Evolutionary conservation across 2,888 invertebrate genomes (phyloP).

Genomic region (Fragum whitleyi): DNA sequence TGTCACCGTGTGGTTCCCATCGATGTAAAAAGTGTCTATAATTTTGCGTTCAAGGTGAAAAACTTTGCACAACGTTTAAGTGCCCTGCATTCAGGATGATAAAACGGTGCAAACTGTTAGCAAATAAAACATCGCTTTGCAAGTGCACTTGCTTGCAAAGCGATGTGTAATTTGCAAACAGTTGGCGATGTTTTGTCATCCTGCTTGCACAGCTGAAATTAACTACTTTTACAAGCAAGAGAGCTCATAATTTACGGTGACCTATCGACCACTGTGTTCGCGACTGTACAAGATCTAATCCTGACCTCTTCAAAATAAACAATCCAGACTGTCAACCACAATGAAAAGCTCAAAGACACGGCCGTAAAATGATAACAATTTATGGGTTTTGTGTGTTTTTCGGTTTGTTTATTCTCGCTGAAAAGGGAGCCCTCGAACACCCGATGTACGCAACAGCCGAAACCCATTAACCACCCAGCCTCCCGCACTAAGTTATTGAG

Average conservation of each 20-base stretch:
- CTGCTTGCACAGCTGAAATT: too few species aligned
- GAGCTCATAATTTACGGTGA: not conserved
- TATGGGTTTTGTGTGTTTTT: conserved; percentile 26
- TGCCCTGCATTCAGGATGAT: too few species aligned
- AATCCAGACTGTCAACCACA: conserved; percentile 26
- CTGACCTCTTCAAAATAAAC: conserved; percentile 35
- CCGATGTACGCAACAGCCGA: conserved; percentile 32
- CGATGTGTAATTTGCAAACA: too few species aligned
- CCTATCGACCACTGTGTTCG: conserved; percentile 6
- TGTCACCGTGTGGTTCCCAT: too few species aligned
- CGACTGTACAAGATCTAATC: conserved; percentile 29
- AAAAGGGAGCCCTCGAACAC: conserved; percentile 12
- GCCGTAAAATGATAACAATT: conserved; percentile 8
- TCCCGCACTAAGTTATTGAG: conserved; percentile 20
- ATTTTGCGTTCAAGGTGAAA: too few species aligned
- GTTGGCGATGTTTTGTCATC: too few species aligned
- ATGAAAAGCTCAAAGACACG: conserved; percentile 35
- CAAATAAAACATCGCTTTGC: too few species aligned
- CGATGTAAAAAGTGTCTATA: too few species aligned
- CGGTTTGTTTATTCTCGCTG: conserved; percentile 14
- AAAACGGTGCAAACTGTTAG: too few species aligned
- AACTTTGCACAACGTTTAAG: too few species aligned
- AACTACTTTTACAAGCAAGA: too few species aligned
- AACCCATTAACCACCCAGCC: conserved; percentile 67
- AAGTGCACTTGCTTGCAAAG: too few species aligned